Evolutionary conservation across 30 jellyfish, hydroid and myxozoan genomes (phyloP), one percentile per base, ranked within the genome.

Genomic region (Pelagia noctiluca): DNA sequence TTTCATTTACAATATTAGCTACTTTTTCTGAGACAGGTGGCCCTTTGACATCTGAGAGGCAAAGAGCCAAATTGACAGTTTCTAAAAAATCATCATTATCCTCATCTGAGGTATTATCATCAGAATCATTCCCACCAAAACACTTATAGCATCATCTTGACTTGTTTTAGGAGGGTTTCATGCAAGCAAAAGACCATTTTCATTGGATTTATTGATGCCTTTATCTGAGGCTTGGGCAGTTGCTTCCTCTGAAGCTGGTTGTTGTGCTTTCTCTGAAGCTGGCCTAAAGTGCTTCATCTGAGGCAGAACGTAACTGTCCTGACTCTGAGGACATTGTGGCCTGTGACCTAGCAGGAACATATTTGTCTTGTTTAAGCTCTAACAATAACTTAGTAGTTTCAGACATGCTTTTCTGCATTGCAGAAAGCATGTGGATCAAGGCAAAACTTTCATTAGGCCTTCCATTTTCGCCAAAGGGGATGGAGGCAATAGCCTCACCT

Each of bases 21-120:
- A 78, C 71, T 36, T 78, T 60, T 32, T 78, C 83, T n/a, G 37
- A 50, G 31, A 60, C 31, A n/a, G 88, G 88, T 50, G 88, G 88
- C 63, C 88, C 88, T 23, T 49, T 5, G 36, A 21, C 63, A 31
- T 76, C 88, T 3, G 60, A 19, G 25, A 80, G 63, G 32, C 81
- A 32, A 36, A 53, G 88, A 67, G 57, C 57, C 57, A 42, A 42
- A 42, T 42, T 42, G 57, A 42, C 57, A 42, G 57, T 42, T 16
- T 42, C 57, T 42, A 42, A 42, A 42, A 42, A 42, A 42, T 42
- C 16, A 16, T 42, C 57, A 42, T 42, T 42, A 42, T 42, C 57
- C 57, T 42, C 57, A 42, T 42, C 57, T 5, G 57, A 42, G 57
- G 57, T 42, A 42, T 42, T 42, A 42, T 42, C 57, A 42, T 42